Evolutionary conservation across 1,140 invertebrate species (phyloP).

Genomic region (Lamellibrachia luymesi): DNA sequence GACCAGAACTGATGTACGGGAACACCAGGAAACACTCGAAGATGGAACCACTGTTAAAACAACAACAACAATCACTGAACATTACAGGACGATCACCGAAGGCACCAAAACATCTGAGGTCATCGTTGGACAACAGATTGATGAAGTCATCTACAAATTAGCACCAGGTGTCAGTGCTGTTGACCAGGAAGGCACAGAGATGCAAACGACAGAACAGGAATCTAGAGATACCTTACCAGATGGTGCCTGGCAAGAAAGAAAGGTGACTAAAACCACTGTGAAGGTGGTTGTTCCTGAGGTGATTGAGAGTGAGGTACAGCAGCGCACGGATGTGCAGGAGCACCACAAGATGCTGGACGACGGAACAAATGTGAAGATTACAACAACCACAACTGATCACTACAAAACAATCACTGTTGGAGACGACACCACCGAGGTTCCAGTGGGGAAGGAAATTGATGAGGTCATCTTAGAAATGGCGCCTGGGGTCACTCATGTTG

Average conservation of each 20-base stretch:
- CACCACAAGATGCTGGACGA: slow-evolving; percentile 42
- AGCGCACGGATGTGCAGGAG: slow-evolving; percentile 22
- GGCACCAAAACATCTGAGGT: not conserved
- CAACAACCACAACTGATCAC: slow-evolving; percentile 25
- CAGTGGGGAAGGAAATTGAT: slow-evolving; percentile 2
- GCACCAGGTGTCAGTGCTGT: slow-evolving; percentile 3
- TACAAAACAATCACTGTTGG: slow-evolving; percentile 12
- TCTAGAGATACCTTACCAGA: not conserved
- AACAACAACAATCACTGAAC: slow-evolving; percentile 33
- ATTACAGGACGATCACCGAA: slow-evolving; percentile 18
- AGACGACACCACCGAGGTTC: not conserved
- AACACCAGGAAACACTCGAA: slow-evolving; percentile 40
- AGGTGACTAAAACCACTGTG: not conserved
- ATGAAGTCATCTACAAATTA: slow-evolving; percentile 20
- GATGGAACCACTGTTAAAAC: slow-evolving; percentile 43
- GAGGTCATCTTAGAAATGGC: slow-evolving; percentile 1
- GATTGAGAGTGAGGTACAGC: slow-evolving; percentile 13
- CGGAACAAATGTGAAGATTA: slow-evolving; percentile 40
- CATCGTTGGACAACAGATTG: slow-evolving; percentile 16
- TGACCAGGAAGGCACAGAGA: not conserved
- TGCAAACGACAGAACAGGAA: not conserved
- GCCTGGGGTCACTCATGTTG: not conserved
- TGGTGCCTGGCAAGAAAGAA: not conserved
- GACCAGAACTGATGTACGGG: slow-evolving; percentile 31
- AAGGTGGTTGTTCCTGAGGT: not conserved